These are phyloP conservation scores for Trachemys scripta DNA, from an alignment of 2,113 vertebrate species.

Conservation along the genomic window DNA sequence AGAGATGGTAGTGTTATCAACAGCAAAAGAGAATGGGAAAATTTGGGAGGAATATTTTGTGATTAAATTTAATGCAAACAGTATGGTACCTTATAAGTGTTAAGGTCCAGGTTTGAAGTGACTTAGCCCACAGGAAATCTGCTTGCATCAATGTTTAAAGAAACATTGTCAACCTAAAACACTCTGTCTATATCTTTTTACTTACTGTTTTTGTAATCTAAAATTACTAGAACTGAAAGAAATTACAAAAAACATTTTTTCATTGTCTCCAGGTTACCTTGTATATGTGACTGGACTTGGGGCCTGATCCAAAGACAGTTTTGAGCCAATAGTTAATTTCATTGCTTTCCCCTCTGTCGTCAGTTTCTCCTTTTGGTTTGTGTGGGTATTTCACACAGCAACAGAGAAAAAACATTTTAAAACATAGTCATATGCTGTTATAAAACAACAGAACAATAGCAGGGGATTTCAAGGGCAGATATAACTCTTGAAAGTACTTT, in stretches of 20 bases:
- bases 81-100: not conserved
- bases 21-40: not conserved
- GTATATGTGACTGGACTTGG: conserved; percentile 58
- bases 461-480: conserved; percentile 45
- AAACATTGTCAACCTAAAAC: not conserved
- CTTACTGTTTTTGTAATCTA: not conserved
- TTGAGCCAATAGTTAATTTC: conserved; percentile 55
- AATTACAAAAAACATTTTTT: not conserved
- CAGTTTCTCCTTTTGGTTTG: conserved; percentile 67
- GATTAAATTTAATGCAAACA: not conserved
- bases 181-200: not conserved
- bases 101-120: not conserved
- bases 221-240: not conserved
- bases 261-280: conserved; percentile 24
- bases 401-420: conserved; percentile 60
- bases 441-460: conserved; percentile 55
- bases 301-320: conserved; percentile 51
- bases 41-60: not conserved
- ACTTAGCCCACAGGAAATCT: not conserved
- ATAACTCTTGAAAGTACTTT: conserved; percentile 37
- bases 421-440: conserved; percentile 56
- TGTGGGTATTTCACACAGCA: conserved; percentile 63
- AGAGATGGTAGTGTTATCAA: conserved; percentile 15
- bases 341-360: conserved; percentile 63
- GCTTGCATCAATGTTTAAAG: not conserved